phyloP scores from a whole-genome alignment of 1,140 invertebrate genomes.

The Trichonephila clavipes region DNA sequence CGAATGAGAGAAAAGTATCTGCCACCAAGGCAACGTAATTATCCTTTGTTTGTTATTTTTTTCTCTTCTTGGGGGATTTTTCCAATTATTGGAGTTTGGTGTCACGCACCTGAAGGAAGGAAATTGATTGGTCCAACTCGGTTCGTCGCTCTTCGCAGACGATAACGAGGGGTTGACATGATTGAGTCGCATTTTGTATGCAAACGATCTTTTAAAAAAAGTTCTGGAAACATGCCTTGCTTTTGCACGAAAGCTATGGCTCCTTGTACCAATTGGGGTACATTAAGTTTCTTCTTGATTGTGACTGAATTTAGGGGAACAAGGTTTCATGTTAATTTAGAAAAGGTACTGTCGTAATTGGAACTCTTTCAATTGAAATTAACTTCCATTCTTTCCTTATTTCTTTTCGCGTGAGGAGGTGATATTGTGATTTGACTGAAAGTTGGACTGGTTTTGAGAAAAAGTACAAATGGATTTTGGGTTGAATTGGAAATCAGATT shows the following conservation, averaged over 20 bases:
- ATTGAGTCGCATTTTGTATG: conserved; percentile 55
- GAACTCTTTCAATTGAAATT: not conserved
- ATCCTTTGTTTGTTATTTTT: conserved; percentile 29
- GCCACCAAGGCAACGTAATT: conserved; percentile 28
- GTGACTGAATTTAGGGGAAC: not conserved
- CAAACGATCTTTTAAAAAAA: conserved; percentile 50
- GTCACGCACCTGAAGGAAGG: conserved; percentile 34
- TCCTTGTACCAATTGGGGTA: conserved; percentile 16
- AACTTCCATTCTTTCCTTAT: not conserved
- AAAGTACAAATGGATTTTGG: too few species aligned
- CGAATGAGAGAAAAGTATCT: not conserved
- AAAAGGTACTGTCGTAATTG: not conserved
- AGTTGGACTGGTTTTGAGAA: too few species aligned
- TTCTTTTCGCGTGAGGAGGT: too few species aligned
- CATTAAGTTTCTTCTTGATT: conserved; percentile 8
- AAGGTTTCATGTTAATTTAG: not conserved
- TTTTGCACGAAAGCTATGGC: conserved; percentile 22
- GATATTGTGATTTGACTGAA: too few species aligned
- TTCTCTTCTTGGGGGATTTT: not conserved
- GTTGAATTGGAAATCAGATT: too few species aligned
- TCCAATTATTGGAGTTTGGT: conserved; percentile 44
- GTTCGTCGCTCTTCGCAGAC: conserved; percentile 1
- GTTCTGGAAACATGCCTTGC: not conserved
- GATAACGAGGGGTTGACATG: conserved; percentile 12
- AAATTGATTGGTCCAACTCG: conserved; percentile 45